Conservation (phyloP, 1,140 invertebrate species). For the Helicoverpa zea region DNA sequence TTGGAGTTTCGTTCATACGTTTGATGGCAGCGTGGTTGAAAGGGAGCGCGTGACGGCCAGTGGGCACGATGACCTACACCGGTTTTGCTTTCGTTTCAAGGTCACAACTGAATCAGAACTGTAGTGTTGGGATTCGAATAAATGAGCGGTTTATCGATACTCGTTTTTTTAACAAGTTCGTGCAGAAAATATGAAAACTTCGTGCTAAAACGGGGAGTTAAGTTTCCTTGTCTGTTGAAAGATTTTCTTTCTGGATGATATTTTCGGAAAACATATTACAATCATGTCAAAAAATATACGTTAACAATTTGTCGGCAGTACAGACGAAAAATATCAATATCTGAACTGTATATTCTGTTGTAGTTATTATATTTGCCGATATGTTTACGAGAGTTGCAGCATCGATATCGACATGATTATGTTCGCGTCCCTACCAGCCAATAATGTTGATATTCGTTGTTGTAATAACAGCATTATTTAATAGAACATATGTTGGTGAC, state of each 20-base stretch:
- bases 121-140: constrained; percentile 44
- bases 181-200: neutral
- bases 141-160: constrained; percentile 48
- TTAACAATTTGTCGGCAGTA: no score
- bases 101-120: constrained; percentile 75
- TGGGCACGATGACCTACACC: constrained; percentile 72
- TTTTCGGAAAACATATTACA: no score
- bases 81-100: constrained; percentile 81
- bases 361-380: neutral
- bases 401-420: neutral
- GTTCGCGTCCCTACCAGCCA: constrained; percentile 22
- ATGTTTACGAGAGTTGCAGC: neutral
- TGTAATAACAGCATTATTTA: constrained; percentile 57
- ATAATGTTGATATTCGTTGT: constrained; percentile 48
- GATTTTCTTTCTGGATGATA: no score
- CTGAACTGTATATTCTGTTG: no score
- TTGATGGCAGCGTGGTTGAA: constrained; percentile 46
- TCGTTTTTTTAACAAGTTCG: neutral
- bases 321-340: no score
- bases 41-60: constrained; percentile 54
- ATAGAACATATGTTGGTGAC: constrained; percentile 55
- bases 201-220: no score
- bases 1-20: neutral
- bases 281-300: no score
- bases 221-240: no score